Conservation (phyloP, 2,113 vertebrate genomes). For the Chaetorhynchus papuensis region DNA sequence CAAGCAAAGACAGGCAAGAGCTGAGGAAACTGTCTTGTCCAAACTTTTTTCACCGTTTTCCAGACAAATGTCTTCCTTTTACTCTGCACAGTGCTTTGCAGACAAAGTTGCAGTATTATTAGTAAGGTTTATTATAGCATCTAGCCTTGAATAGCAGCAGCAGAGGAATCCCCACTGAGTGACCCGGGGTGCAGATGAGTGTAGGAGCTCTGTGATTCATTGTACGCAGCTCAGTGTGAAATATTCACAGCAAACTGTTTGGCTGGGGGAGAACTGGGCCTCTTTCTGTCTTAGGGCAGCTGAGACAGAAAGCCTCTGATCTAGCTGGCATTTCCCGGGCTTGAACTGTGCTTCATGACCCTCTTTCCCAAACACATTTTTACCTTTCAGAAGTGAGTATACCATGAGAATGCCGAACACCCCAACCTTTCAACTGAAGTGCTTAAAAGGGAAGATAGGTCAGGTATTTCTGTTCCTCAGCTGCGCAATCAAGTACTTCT, state of each 20-base stretch:
- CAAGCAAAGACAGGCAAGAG: background rate
- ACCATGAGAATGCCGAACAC: background rate
- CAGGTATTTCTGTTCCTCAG: background rate
- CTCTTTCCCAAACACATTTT: background rate
- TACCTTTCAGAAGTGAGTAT: background rate
- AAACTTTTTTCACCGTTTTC: background rate
- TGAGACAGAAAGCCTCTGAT: background rate
- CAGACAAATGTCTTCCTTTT: background rate
- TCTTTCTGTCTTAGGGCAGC: background rate
- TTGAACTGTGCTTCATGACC: background rate
- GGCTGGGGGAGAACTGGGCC: background rate
- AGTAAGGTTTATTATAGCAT: conserved; percentile 52
- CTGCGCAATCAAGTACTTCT: background rate
- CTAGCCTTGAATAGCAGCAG: conserved; percentile 7
- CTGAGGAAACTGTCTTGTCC: background rate
- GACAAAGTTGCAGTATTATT: conserved; percentile 44
- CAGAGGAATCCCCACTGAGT: conserved; percentile 41
- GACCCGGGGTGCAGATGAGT: conserved; percentile 4
- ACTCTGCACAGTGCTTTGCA: background rate
- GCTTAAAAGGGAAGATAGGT: background rate
- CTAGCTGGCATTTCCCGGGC: background rate
- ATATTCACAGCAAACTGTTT: background rate
- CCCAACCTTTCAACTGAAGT: background rate
- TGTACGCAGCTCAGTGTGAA: background rate
- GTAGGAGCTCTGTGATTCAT: conserved; percentile 29